Conservation (phyloP, 2,797 vertebrate genomes). For the Enteromius thamalakanensis region DNA sequence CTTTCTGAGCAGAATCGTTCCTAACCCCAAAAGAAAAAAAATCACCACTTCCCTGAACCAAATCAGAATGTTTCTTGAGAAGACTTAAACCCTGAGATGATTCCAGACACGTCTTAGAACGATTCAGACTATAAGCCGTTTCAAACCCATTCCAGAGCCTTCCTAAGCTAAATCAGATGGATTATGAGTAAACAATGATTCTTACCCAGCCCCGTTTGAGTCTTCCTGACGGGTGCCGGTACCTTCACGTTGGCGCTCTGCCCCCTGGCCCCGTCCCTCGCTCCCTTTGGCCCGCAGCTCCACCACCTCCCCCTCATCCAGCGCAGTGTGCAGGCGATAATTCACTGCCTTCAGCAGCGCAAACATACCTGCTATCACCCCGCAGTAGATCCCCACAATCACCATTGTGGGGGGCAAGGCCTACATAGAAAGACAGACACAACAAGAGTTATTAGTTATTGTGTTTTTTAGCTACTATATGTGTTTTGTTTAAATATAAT, state of each 20-base stretch:
- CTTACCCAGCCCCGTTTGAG: slow-evolving; percentile 95
- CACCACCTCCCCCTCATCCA: slow-evolving; percentile 97
- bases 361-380: slow-evolving; percentile 93
- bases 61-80: not conserved
- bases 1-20: not conserved
- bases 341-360: slow-evolving; percentile 96
- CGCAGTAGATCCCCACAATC: slow-evolving; percentile 97
- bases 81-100: not conserved
- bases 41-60: not conserved
- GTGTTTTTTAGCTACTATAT: not conserved
- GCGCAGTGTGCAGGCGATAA: slow-evolving; percentile 93
- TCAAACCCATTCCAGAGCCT: not conserved
- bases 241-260: slow-evolving; percentile 81
- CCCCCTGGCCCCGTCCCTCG: slow-evolving; percentile 79
- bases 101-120: not conserved
- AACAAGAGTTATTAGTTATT: not conserved
- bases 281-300: slow-evolving; percentile 86
- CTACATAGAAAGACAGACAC: slow-evolving; percentile 66
- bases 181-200: slow-evolving; percentile 53
- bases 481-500: not conserved
- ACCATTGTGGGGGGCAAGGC: slow-evolving; percentile 95
- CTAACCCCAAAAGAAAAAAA: not conserved
- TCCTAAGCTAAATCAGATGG: not conserved
- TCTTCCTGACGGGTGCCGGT: slow-evolving; percentile 83
- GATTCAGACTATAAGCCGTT: not conserved